Evolutionary conservation across 1,140 invertebrate genomes (phyloP).

Genomic region (Sarcophaga peregrina): DNA sequence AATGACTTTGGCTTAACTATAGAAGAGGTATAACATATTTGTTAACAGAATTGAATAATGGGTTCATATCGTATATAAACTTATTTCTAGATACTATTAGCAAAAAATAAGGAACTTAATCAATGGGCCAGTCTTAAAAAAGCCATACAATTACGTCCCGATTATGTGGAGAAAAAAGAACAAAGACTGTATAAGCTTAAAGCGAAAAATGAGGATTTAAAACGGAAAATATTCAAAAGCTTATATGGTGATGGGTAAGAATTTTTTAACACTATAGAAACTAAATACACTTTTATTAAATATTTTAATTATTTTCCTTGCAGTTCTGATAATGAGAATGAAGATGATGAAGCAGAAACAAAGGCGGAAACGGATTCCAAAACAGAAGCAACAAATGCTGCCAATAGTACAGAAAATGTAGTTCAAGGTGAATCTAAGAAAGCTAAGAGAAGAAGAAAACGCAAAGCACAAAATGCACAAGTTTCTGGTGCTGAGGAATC

Average conservation of each 20-base stretch:
- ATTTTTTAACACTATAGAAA: background rate
- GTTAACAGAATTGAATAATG: background rate
- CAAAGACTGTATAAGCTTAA: slow-evolving; percentile 81
- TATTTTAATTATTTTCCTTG: slow-evolving; percentile 17
- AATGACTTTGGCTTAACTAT: slow-evolving; percentile 92
- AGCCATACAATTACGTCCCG: slow-evolving; percentile 81
- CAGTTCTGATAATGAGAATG: slow-evolving; percentile 60
- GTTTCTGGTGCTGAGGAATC: background rate
- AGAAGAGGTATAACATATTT: slow-evolving; percentile 79
- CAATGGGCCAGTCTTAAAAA: slow-evolving; percentile 95
- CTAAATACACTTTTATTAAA: background rate
- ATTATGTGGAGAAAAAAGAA: slow-evolving; percentile 85
- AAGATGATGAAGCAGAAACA: background rate
- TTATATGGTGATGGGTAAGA: slow-evolving; percentile 73
- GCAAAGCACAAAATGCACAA: slow-evolving; percentile 30
- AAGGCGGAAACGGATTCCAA: background rate
- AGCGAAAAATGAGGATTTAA: slow-evolving; percentile 77
- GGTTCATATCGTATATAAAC: background rate
- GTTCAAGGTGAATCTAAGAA: background rate
- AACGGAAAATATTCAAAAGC: slow-evolving; percentile 88
- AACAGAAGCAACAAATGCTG: background rate
- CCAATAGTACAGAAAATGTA: background rate
- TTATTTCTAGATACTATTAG: slow-evolving; percentile 81
- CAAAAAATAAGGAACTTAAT: slow-evolving; percentile 93
- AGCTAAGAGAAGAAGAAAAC: slow-evolving; percentile 44